Conservation (phyloP, 2,888 invertebrate species). For the Chrysopilus asiliformis region DNA sequence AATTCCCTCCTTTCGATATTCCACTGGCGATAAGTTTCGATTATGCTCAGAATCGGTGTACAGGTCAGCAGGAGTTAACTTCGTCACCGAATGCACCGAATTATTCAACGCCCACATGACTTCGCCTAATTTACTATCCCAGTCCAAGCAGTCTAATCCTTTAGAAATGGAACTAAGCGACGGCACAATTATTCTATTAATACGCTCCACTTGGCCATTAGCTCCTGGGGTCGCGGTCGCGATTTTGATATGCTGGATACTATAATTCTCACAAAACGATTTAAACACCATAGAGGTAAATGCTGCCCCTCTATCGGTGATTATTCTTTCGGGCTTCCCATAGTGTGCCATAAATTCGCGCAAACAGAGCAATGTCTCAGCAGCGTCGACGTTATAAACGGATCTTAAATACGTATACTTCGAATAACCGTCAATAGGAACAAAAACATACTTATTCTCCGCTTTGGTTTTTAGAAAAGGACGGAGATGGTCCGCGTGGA, state of each 20-base stretch:
- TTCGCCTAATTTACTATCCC: slow-evolving; percentile 15
- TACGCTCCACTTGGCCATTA: slow-evolving; percentile 3
- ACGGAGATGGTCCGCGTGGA: slow-evolving; percentile 14
- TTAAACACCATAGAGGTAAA: slow-evolving; percentile 14
- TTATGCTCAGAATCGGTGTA: too few species aligned
- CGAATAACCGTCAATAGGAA: background rate
- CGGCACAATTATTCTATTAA: slow-evolving; percentile 8
- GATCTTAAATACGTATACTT: background rate
- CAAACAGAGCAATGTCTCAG: slow-evolving; percentile 3
- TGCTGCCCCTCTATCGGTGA: slow-evolving; percentile 16
- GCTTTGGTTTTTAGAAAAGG: slow-evolving; percentile 7
- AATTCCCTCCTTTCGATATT: too few species aligned
- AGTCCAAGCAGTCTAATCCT: slow-evolving; percentile 12
- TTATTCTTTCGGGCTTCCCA: slow-evolving; percentile 14
- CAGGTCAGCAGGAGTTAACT: background rate
- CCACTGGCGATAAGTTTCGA: too few species aligned
- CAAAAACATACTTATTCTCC: slow-evolving; percentile 4
- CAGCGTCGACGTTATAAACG: background rate
- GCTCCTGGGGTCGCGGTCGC: slow-evolving; percentile 14
- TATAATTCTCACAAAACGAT: slow-evolving; percentile 9
- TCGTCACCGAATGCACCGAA: slow-evolving; percentile 14
- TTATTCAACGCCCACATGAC: slow-evolving; percentile 15
- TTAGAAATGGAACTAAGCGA: slow-evolving; percentile 13
- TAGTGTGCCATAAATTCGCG: slow-evolving; percentile 15
- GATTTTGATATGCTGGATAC: slow-evolving; percentile 15